Evolutionary conservation across 2,888 invertebrate species (phyloP), one percentile per base, ranked within the genome.

Genomic region (Phanerotoma sp.): DNA sequence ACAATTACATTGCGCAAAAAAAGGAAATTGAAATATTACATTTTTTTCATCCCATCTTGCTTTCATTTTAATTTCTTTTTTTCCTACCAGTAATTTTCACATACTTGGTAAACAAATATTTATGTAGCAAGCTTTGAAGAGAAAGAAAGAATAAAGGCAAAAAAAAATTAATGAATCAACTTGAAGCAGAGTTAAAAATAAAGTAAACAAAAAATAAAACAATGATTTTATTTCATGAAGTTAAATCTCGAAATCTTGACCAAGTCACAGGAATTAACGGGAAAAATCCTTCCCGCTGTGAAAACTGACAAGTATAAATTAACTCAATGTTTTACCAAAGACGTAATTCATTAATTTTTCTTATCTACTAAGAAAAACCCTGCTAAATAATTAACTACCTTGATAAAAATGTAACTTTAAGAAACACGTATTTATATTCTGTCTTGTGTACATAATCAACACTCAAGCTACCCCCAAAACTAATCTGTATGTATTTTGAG

Each of bases 221-320:
- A 35, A 42, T 15, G 13, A 42, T 42, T 42, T 42, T 42, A 22
- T 42, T 42, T 42, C 20, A 22, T 13, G 11, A 5, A 42, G 20
- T 11, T 20, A 21, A n/a, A 42, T 16, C 13, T 45, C 18, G 16
- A 40, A 51, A 42, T 51, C 50, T 44, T 44, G 21, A 33, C 44
- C 44, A 42, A 21, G 33, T 45, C 15, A 15, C 15, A 9, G 50
- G n/a, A 35, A 44, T 51, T 50, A 38, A 20, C 42, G 25, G 38
- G 40, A 25, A 18, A 54, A 50, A 30, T 32, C 13, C 21, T 52
- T 22, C 20, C n/a, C 46, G 16, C 42, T 44, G 32, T 48, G 41
- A 51, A 38, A 32, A 46, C 49, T 56, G 60, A 58, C 56, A 58
- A 58, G 58, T 61, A 58, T 61, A 57, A 60, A 60, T 60, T 56